Percentiles rank a stretch among this genome's conserved stretches.
Conservation (phyloP, 1,140 invertebrate species). For the Vanessa atalanta region DNA sequence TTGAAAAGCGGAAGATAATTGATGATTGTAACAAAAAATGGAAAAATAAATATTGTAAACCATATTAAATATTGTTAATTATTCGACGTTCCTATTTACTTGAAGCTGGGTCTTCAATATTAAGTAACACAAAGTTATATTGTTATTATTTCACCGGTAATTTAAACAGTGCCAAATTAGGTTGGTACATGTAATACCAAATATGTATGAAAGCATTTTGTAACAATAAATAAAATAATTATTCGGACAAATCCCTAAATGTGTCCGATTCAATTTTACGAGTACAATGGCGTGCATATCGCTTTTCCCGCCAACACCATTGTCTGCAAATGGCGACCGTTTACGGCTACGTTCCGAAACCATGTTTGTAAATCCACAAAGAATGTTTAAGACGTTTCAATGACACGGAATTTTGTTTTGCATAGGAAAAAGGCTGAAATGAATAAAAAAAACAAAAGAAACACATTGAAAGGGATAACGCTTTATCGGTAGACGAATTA, state of each 20-base stretch:
- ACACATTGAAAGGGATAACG: conserved; percentile 1
- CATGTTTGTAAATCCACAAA: conserved; percentile 71
- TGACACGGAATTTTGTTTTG: conserved; percentile 69
- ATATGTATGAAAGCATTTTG: conserved; percentile 21
- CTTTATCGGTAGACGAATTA: neutral
- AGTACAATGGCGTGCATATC: conserved; percentile 39
- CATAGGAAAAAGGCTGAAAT: conserved; percentile 56
- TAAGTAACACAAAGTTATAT: too few relatives aligned
- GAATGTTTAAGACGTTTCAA: conserved; percentile 67
- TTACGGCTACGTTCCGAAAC: conserved; percentile 69
- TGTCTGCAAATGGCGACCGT: conserved; percentile 76
- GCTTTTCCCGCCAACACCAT: conserved; percentile 68
- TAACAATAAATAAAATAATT: conserved; percentile 53
- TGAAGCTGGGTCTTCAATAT: too few relatives aligned
- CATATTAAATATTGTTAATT: too few relatives aligned
- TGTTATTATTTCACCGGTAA: neutral
- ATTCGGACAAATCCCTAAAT: conserved; percentile 62
- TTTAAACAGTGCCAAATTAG: conserved; percentile 6
- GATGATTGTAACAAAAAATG: too few relatives aligned
- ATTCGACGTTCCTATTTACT: too few relatives aligned
- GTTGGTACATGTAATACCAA: conserved; percentile 17
- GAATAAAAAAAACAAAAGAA: conserved; percentile 40
- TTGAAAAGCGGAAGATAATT: too few relatives aligned
- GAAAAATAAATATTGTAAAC: too few relatives aligned
- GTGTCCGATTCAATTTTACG: conserved; percentile 51